Conservation (phyloP, 1,140 invertebrate species). For the Frieseomelitta varia region DNA sequence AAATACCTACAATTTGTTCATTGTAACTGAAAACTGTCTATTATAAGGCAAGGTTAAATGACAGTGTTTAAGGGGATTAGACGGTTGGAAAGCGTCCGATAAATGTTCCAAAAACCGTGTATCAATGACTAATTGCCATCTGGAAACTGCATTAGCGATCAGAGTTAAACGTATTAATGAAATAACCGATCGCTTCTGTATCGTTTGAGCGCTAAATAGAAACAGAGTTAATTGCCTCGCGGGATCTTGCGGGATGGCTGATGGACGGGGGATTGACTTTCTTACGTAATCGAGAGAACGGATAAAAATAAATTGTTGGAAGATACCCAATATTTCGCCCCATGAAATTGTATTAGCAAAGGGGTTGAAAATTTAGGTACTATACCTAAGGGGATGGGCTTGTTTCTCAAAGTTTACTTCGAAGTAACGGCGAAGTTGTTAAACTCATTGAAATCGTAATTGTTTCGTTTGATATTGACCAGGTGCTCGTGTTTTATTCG, state of each 20-base stretch:
- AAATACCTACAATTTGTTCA: slow-evolving; percentile 21
- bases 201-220: slow-evolving; percentile 33
- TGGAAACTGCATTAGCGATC: slow-evolving; percentile 35
- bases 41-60: neutral
- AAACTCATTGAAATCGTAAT: neutral
- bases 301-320: slow-evolving; percentile 28
- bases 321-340: neutral
- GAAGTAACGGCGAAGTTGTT: neutral
- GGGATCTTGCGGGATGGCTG: neutral
- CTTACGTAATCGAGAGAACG: slow-evolving; percentile 28
- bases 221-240: slow-evolving; percentile 47
- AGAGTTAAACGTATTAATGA: slow-evolving; percentile 1
- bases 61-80: slow-evolving; percentile 7
- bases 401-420: neutral
- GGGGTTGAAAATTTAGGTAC: neutral
- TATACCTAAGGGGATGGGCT: too few relatives aligned
- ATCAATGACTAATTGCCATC: slow-evolving; percentile 48
- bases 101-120: slow-evolving; percentile 11
- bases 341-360: neutral
- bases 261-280: slow-evolving; percentile 8
- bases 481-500: neutral
- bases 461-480: neutral
- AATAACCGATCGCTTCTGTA: slow-evolving; percentile 2
- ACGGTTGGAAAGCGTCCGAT: neutral
- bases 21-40: slow-evolving; percentile 9